Conservation (phyloP, 2,797 vertebrate genomes). For the Danio kyathit region DNA sequence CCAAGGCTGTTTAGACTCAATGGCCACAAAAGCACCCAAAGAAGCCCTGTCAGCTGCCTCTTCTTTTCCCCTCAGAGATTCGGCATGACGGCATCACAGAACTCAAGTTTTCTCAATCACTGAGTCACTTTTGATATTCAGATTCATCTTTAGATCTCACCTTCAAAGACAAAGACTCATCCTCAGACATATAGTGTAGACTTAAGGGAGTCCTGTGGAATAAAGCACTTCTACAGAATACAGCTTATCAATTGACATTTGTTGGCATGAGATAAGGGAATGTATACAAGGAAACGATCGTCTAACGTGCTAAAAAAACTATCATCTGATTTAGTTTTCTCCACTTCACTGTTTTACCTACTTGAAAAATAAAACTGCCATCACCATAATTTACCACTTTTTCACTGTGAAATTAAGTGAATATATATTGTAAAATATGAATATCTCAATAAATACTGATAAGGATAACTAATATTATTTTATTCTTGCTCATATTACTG, state of each 20-base stretch:
- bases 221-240: conserved; percentile 15
- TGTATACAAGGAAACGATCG: background rate
- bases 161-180: conserved; percentile 18
- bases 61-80: background rate
- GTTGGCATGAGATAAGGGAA: conserved; percentile 5
- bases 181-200: conserved; percentile 1
- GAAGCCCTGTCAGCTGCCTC: background rate
- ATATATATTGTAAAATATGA: too few species aligned
- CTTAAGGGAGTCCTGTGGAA: background rate
- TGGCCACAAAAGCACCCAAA: conserved; percentile 26
- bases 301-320: background rate
- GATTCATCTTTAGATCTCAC: conserved; percentile 7
- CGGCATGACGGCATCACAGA: background rate
- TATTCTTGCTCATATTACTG: too few species aligned
- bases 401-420: too few species aligned
- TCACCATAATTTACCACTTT: background rate
- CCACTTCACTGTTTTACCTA: too few species aligned
- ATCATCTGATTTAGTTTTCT: background rate
- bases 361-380: too few species aligned
- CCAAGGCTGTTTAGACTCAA: conserved; percentile 31
- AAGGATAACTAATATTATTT: too few species aligned
- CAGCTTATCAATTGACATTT: conserved; percentile 7
- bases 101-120: background rate
- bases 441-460: too few species aligned
- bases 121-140: conserved; percentile 27